Evolutionary conservation across 2,113 vertebrate genomes (phyloP), one percentile per base, ranked within the genome.

Genomic region (Triplophysa tibetana): DNA sequence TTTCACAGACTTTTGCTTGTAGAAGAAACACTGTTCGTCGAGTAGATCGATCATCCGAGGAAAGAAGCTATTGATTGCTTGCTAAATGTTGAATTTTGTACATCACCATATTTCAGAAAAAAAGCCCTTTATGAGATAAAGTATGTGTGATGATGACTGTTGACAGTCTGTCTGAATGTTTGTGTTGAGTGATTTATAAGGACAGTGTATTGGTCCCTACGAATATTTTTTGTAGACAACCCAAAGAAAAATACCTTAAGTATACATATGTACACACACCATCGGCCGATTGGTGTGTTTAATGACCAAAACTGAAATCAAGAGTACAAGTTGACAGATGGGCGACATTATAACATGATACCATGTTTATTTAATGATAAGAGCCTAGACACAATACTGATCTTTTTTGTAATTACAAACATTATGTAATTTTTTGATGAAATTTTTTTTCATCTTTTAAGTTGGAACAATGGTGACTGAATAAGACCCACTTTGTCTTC

Each of bases 121-220:
- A 14, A 70, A 54, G 48, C n/a, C 14, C 45, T 70, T 70, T 24
- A 17, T 70, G 17, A 70, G 26, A 56, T n/a, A 29, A 1, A 29
- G 26, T 29, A 33, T 54, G 33, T 21, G 24, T n/a, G 10, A 3
- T 70, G 45, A 52, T 26, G 21, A 52, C 43, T 29, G 23, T 19
- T 52, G 33, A 38, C 6, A 38, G 33, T 70, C 1, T 56, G 26
- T 70, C n/a, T 74, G 5, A 61, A 23, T 74, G 70, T 74, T 12
- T 24, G 54, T 23, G 23, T 60, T 33, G 3, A 41, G 11, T 14
- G 14, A 24, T 62, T 50, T 52, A 12, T 2, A 63, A 76, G 74
- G 74, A 65, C 74, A 76, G 74, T 52, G 74, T 65, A 76, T 76
- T 65, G 60, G 74, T 5, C 16, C 4, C 4, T n/a, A 75, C 52